Conservation (phyloP, 2,113 vertebrate genomes). For the Lepidothrix coronata region DNA sequence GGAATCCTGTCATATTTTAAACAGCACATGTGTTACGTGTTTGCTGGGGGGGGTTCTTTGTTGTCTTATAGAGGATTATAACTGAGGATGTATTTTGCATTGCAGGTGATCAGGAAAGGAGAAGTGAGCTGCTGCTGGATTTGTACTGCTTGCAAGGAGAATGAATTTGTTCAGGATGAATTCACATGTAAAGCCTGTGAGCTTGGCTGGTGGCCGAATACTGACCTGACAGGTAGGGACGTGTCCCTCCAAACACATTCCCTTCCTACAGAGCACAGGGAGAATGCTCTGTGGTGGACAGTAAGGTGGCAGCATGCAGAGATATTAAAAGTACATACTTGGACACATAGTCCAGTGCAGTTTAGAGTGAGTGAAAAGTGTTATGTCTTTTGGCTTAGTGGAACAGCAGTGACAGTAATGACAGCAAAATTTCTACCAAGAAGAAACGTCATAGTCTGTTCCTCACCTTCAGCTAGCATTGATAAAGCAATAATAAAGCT, state of each 20-base stretch:
- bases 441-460: not conserved
- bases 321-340: not conserved
- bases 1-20: not conserved
- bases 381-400: not conserved
- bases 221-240: conserved; percentile 85
- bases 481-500: not conserved
- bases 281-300: not conserved
- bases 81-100: not conserved
- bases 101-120: conserved; percentile 96
- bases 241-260: not conserved
- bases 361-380: not conserved
- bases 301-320: not conserved
- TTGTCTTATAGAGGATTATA: not conserved
- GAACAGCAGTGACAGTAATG: not conserved
- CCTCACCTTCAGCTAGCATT: not conserved
- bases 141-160: conserved; percentile 97
- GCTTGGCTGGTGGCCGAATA: conserved; percentile 94
- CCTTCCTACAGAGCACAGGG: not conserved
- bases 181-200: conserved; percentile 98
- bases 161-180: conserved; percentile 94
- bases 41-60: not conserved
- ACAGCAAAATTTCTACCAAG: not conserved
- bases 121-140: conserved; percentile 99
- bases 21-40: not conserved
- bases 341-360: not conserved